Evolutionary conservation across 2,888 invertebrate genomes (phyloP).

Genomic region (Diachrysia chrysitis): DNA sequence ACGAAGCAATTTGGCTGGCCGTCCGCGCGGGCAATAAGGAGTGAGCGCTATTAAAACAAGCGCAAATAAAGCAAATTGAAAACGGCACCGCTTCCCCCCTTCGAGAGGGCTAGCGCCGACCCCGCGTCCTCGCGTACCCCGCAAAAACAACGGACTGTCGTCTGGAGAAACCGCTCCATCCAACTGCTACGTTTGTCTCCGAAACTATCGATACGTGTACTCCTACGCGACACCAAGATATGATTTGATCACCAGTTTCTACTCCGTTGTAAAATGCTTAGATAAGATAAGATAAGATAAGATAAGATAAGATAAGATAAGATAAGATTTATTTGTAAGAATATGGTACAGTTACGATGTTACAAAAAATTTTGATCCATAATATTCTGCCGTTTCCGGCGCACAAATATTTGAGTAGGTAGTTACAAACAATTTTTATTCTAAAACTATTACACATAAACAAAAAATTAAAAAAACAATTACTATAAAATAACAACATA

Average conservation of each 20-base stretch:
- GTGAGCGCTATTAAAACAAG: conserved; percentile 88
- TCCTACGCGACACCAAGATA: conserved; percentile 14
- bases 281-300: no score
- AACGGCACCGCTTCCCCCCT: conserved; percentile 80
- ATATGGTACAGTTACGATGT: no score
- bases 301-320: no score
- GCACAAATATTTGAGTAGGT: no score
- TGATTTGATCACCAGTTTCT: conserved; percentile 24
- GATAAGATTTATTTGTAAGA: no score
- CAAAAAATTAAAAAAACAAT: no score
- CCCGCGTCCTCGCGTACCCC: conserved; percentile 66
- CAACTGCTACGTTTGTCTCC: conserved; percentile 65
- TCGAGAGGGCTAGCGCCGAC: conserved; percentile 68
- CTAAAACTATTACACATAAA: no score
- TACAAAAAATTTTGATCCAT: no score
- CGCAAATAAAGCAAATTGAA: conserved; percentile 89
- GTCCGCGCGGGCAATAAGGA: conserved; percentile 85
- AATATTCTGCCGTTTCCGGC: no score
- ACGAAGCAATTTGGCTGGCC: conserved; percentile 87
- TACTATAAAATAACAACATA: no score
- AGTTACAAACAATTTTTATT: no score
- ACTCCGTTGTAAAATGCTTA: neutral
- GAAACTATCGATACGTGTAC: conserved; percentile 51
- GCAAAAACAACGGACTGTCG: conserved; percentile 78
- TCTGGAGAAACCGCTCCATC: conserved; percentile 70